phyloP scores from a whole-genome alignment of 2,113 vertebrate species.

The Calonectris borealis region DNA sequence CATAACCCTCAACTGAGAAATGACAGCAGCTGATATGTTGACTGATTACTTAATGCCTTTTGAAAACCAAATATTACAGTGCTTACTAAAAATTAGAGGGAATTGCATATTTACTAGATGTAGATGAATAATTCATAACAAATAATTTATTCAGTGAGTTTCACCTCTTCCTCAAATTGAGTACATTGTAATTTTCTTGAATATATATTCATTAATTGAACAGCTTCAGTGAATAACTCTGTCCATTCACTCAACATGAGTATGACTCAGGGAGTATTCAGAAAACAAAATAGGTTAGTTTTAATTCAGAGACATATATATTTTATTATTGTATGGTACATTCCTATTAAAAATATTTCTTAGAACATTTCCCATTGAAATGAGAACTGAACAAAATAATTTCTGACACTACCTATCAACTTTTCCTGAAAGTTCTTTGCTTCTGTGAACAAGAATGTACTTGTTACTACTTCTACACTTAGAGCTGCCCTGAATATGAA shows the following conservation, averaged over 20 bases:
- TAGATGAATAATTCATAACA: slow-evolving; percentile 50
- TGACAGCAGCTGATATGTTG: background rate
- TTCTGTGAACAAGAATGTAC: background rate
- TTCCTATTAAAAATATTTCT: background rate
- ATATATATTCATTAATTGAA: slow-evolving; percentile 31
- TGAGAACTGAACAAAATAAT: background rate
- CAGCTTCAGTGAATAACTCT: background rate
- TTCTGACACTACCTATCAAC: background rate
- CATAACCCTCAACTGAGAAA: background rate
- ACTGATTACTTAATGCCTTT: slow-evolving; percentile 34
- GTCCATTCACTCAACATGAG: background rate
- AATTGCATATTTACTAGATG: slow-evolving; percentile 6
- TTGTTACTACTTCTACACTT: background rate
- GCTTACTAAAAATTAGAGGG: slow-evolving; percentile 24
- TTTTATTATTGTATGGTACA: background rate
- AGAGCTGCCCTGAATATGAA: background rate
- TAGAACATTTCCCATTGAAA: background rate
- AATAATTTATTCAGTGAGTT: slow-evolving; percentile 41
- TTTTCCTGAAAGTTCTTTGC: background rate
- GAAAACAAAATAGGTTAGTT: background rate
- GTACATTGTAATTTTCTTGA: slow-evolving; percentile 14
- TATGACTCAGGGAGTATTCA: background rate
- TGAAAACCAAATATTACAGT: slow-evolving; percentile 26
- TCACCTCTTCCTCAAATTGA: background rate
- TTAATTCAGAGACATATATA: background rate